Base-by-base conservation (phyloP, 2,113 vertebrate genomes). In the Entelurus aequoreus region DNA sequence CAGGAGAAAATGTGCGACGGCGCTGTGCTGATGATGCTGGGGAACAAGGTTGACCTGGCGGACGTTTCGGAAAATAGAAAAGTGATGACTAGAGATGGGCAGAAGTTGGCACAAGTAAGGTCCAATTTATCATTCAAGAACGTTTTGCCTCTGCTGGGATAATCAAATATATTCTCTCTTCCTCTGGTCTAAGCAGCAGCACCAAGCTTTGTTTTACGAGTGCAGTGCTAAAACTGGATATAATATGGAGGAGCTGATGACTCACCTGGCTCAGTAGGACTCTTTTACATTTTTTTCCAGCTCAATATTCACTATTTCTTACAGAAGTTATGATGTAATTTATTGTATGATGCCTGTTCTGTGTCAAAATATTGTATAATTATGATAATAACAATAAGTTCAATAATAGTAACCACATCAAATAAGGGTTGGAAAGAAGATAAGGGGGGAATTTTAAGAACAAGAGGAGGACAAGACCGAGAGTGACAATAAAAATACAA, bases 191-290 rank as follows among this genome's bases (percentile, higher is more conserved):
- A 11, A 60, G 51, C 88, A 94, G 93, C 88, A 92, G 50, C 90
- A 92, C 76, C 76, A 90, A 52, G 90, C 91, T 68, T 74, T 88
- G 57, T 94, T 94, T 86, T 92, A 91, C 0, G 91, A 94, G 84
- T 94, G 93, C 85, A 94, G 93, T 0, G 91, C 88, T 0, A 87
- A 85, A 80, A 90, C 76, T 42, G 91, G 91, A 54, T 66, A 69
- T 13, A 92, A 93, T 74, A 66, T 92, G 61, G 74, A 79, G 50
- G 88, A 91, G 60, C 80, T 90, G 60, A 92, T 94, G 91, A 77
- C 82, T 60, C 84, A 88, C 52, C 88, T 94, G 81, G 90, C 91
- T 62, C 83, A 88, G 92, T 94, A 80, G 54, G 52, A 1, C 6
- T 60, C 5, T 11, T 46, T 42, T 42, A 42, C 8, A 42, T 42